These are phyloP conservation scores for Drosophila eohydei DNA, from an alignment of 2,888 invertebrate genomes.

Conservation along the genomic window DNA sequence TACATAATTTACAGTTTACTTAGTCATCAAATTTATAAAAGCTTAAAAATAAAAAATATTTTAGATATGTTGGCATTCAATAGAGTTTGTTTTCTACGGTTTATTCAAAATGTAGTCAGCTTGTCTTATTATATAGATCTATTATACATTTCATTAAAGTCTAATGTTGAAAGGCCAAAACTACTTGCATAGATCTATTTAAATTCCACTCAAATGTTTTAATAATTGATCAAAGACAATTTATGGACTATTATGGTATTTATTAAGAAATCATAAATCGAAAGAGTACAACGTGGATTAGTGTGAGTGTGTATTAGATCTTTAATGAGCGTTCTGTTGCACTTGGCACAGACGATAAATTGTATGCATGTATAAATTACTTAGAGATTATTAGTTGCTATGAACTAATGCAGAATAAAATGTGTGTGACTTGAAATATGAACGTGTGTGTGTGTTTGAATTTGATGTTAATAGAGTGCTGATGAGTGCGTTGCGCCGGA, in stretches of 20 bases:
- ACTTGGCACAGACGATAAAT: conserved; percentile 56
- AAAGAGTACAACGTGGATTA: conserved; percentile 66
- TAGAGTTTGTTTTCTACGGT: background rate
- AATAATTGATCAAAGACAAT: conserved; percentile 11
- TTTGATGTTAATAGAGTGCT: conserved; percentile 21
- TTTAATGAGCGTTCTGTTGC: conserved; percentile 37
- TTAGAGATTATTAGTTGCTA: conserved; percentile 75
- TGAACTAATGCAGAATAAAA: conserved; percentile 65
- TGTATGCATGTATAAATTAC: conserved; percentile 70
- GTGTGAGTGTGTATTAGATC: conserved; percentile 43
- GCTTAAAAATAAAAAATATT: background rate
- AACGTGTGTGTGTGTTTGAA: conserved; percentile 5
- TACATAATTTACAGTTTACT: background rate
- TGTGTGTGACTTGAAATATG: background rate
- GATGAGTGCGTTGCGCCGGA: conserved; percentile 33
- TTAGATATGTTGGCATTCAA: background rate
- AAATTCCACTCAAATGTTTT: background rate
- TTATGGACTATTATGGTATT: conserved; percentile 56
- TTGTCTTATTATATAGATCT: background rate
- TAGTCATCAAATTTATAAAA: background rate
- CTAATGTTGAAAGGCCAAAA: background rate
- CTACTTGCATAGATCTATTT: conserved; percentile 1
- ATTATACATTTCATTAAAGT: background rate
- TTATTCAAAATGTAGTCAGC: background rate
- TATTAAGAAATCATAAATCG: conserved; percentile 77